A percentile compares a stretch with the other conserved stretches of the same genome.
Evolutionary conservation across 2,113 vertebrate genomes (phyloP).

Genomic region (Psilopogon haemacephalus): DNA sequence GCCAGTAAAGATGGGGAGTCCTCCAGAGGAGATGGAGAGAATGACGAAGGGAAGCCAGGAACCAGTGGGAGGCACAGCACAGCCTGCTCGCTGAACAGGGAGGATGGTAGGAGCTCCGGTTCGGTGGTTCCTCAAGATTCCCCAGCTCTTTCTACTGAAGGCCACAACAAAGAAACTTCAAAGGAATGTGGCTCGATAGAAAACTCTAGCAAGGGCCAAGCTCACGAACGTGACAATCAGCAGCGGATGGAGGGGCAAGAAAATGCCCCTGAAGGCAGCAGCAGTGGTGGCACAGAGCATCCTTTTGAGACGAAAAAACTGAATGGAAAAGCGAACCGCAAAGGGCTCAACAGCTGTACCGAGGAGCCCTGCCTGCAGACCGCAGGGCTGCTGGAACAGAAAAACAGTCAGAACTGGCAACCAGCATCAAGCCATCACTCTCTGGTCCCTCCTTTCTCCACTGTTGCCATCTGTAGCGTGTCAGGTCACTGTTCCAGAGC

Average conservation of each 20-base stretch:
- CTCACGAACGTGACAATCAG: slow-evolving; percentile 64
- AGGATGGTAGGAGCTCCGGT: slow-evolving; percentile 41
- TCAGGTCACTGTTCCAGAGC: slow-evolving; percentile 73
- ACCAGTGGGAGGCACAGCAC: slow-evolving; percentile 73
- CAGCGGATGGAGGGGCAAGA: slow-evolving; percentile 65
- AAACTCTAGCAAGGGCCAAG: slow-evolving; percentile 61
- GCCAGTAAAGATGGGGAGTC: slow-evolving; percentile 78
- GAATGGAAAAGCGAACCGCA: slow-evolving; percentile 79
- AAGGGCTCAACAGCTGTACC: slow-evolving; percentile 68
- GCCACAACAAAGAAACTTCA: slow-evolving; percentile 54
- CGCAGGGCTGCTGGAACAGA: slow-evolving; percentile 53
- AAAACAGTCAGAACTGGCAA: slow-evolving; percentile 64
- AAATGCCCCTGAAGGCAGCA: slow-evolving; percentile 64
- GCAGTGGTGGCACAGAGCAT: slow-evolving; percentile 64
- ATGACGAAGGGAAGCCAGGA: slow-evolving; percentile 77
- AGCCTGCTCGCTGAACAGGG: slow-evolving; percentile 41
- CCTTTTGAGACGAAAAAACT: slow-evolving; percentile 80
- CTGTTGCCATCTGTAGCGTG: slow-evolving; percentile 61
- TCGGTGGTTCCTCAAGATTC: slow-evolving; percentile 18
- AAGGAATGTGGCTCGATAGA: slow-evolving; percentile 67
- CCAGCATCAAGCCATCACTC: slow-evolving; percentile 59
- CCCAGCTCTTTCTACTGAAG: slow-evolving; percentile 61
- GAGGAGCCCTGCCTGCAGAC: slow-evolving; percentile 72
- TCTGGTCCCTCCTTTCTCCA: slow-evolving; percentile 58
- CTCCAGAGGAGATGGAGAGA: slow-evolving; percentile 68